These are phyloP conservation scores for Ormyrus rosae DNA, from an alignment of 2,888 invertebrate genomes.

Conservation along the genomic window DNA sequence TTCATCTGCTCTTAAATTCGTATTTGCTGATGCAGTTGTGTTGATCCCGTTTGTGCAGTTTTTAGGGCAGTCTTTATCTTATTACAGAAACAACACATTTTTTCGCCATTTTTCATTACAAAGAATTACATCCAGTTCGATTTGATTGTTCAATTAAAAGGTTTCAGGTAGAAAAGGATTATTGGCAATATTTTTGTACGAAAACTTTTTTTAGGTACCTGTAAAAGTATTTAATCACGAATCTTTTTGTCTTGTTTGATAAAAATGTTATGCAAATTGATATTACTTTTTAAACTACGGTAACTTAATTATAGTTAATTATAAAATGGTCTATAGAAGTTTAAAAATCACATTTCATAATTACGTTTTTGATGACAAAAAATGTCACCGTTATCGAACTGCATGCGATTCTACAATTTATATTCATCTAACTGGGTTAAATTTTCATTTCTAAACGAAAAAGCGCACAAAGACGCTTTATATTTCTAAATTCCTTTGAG, in stretches of 20 bases:
- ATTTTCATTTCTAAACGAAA: constrained; percentile 3
- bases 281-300: too few species aligned
- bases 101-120: constrained; percentile 2
- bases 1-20: constrained; percentile 33
- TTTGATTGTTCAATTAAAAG: constrained; percentile 16
- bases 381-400: constrained; percentile 22
- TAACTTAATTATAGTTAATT: neutral
- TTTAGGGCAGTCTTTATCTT: constrained; percentile 61
- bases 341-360: constrained; percentile 21
- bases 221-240: too few species aligned
- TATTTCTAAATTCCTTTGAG: constrained; percentile 49
- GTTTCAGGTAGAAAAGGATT: constrained; percentile 7
- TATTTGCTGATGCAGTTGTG: constrained; percentile 60
- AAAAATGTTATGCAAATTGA: too few species aligned
- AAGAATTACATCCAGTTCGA: constrained; percentile 40
- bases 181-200: constrained; percentile 22
- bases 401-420: constrained; percentile 21
- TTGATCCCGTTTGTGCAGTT: constrained; percentile 69
- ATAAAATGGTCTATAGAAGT: constrained; percentile 19
- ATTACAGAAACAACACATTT: constrained; percentile 34
- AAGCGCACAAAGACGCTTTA: neutral
- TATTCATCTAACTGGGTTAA: neutral
- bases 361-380: too few species aligned
- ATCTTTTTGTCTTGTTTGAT: too few species aligned
- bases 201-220: neutral